A percentile compares a stretch with the other conserved stretches of the same genome.
phyloP scores from a whole-genome alignment of 2,797 vertebrate genomes.

The Hydrophis major region DNA sequence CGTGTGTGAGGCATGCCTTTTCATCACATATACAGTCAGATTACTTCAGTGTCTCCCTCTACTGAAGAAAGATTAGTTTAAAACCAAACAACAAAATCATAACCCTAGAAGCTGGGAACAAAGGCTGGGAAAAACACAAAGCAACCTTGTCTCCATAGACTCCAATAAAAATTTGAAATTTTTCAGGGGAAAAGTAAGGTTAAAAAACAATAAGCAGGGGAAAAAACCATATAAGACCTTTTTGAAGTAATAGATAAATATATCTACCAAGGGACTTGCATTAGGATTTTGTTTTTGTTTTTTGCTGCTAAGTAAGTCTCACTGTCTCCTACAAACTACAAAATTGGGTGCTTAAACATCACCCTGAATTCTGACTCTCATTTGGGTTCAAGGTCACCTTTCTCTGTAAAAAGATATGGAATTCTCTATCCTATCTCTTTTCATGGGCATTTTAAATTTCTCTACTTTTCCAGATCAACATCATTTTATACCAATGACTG shows the following conservation, averaged over 20 bases:
- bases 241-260: background rate
- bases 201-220: background rate
- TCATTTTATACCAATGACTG: background rate
- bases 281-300: background rate
- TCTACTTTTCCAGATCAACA: background rate
- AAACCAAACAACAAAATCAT: background rate
- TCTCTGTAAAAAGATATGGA: background rate
- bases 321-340: background rate
- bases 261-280: background rate
- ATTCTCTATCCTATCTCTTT: background rate
- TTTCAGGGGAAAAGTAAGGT: background rate
- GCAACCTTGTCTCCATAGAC: background rate
- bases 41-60: background rate
- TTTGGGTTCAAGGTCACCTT: background rate
- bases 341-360: background rate
- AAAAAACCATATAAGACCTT: background rate
- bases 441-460: background rate
- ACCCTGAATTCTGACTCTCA: background rate
- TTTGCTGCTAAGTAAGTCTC: background rate
- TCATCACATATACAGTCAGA: background rate
- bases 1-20: background rate
- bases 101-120: background rate
- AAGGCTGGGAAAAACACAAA: background rate
- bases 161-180: background rate
- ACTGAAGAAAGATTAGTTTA: background rate